These are phyloP conservation scores for Otis tarda DNA, from an alignment of 2,113 vertebrate genomes.

Conservation along the genomic window DNA sequence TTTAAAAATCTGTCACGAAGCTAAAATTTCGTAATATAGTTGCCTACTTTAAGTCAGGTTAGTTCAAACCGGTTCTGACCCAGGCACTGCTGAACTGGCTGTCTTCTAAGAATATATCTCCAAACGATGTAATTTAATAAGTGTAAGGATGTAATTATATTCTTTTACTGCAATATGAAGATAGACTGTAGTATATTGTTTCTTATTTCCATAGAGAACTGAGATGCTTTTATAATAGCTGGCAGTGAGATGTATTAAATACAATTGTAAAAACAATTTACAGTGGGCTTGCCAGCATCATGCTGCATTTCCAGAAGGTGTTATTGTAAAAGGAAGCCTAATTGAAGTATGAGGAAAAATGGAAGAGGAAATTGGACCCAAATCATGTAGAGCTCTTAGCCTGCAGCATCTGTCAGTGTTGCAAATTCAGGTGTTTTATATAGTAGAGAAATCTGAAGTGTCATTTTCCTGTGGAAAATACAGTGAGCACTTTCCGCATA, in stretches of 20 bases:
- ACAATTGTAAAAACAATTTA: conserved; percentile 18
- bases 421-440: conserved; percentile 11
- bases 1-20: not conserved
- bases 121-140: not conserved
- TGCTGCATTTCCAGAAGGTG: conserved; percentile 40
- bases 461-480: not conserved
- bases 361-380: not conserved
- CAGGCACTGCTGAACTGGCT: not conserved
- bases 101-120: not conserved
- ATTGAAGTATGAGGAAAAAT: not conserved
- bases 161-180: not conserved
- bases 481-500: not conserved
- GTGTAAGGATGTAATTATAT: not conserved
- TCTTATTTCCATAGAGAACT: not conserved
- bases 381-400: not conserved
- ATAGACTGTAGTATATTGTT: not conserved
- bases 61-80: not conserved
- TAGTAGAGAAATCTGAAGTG: not conserved
- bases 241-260: not conserved
- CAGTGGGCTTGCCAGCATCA: not conserved
- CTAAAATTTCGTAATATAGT: not conserved
- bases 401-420: not conserved
- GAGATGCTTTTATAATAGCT: not conserved
- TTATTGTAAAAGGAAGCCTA: conserved; percentile 18
- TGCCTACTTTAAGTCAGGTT: not conserved